These are phyloP conservation scores for Ptychadena robeensis DNA, from an alignment of 2,797 vertebrate genomes.

Conservation along the genomic window DNA sequence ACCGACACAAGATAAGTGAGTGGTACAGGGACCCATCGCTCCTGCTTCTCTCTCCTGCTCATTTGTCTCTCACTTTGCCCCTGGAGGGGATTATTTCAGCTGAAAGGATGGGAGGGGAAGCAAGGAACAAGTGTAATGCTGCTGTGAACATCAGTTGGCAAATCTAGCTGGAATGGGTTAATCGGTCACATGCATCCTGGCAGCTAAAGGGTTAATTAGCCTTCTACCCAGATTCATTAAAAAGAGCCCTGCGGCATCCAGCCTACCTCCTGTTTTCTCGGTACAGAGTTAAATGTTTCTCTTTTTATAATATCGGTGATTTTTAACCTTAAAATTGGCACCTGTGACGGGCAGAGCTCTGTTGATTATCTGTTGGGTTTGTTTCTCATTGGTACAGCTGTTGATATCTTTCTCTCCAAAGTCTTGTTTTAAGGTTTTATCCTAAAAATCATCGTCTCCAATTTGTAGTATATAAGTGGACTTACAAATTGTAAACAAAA, in stretches of 20 bases:
- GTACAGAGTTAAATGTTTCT: conserved; percentile 46
- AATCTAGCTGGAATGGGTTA: conserved; percentile 37
- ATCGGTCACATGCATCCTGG: conserved; percentile 37
- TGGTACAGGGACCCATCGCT: conserved; percentile 61
- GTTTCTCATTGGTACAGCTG: background rate
- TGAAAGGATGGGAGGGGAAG: conserved; percentile 43
- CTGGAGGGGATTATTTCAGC: conserved; percentile 57
- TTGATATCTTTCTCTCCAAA: background rate
- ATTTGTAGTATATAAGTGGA: background rate
- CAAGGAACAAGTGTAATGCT: conserved; percentile 50
- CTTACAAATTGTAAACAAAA: background rate
- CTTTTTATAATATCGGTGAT: conserved; percentile 52
- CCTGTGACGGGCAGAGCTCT: conserved; percentile 34
- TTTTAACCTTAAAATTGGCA: conserved; percentile 58
- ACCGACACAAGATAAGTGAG: conserved; percentile 61
- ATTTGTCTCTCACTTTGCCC: conserved; percentile 56
- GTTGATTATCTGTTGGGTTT: conserved; percentile 25
- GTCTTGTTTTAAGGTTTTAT: conserved; percentile 8
- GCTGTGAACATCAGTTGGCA: conserved; percentile 44
- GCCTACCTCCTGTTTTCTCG: conserved; percentile 33
- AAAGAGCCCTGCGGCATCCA: conserved; percentile 34
- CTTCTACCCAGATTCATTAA: conserved; percentile 44
- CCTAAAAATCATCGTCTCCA: background rate
- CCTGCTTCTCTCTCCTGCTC: conserved; percentile 58
- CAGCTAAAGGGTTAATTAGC: conserved; percentile 49